These are phyloP conservation scores for Ailuropoda melanoleuca DNA, from an alignment of 2,113 vertebrate genomes.

Conservation along the genomic window DNA sequence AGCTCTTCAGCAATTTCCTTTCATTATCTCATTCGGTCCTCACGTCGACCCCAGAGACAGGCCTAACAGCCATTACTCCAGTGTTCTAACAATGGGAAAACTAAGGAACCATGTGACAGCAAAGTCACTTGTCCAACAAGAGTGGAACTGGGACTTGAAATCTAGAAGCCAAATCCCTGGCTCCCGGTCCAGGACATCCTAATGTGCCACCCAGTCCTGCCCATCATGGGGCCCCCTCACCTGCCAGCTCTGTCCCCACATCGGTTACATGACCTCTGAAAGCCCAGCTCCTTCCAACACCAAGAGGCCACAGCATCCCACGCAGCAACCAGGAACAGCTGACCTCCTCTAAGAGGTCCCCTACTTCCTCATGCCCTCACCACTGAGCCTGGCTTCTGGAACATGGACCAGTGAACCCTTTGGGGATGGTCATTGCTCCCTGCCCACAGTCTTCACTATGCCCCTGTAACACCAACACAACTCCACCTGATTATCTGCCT, in stretches of 20 bases:
- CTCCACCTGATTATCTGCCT: background rate
- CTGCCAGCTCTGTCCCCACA: background rate
- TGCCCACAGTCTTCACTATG: background rate
- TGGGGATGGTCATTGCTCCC: background rate
- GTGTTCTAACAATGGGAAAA: background rate
- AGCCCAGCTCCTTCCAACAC: background rate
- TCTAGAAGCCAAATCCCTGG: background rate
- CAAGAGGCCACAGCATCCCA: background rate
- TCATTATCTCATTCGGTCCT: background rate
- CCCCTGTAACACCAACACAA: background rate
- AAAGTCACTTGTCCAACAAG: background rate
- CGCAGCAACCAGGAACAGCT: background rate
- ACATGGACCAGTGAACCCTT: background rate
- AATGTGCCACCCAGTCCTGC: background rate
- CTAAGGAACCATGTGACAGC: background rate
- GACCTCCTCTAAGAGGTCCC: background rate
- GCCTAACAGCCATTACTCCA: background rate
- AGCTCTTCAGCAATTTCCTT: slow-evolving; percentile 18
- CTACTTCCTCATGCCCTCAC: background rate
- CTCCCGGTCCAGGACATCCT: background rate
- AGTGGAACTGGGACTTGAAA: background rate
- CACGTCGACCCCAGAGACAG: background rate
- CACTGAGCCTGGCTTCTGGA: background rate
- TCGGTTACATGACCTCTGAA: background rate
- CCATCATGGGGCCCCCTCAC: background rate